Conservation (phyloP, 2,888 invertebrate genomes). For the Ypsolopha scabrella region DNA sequence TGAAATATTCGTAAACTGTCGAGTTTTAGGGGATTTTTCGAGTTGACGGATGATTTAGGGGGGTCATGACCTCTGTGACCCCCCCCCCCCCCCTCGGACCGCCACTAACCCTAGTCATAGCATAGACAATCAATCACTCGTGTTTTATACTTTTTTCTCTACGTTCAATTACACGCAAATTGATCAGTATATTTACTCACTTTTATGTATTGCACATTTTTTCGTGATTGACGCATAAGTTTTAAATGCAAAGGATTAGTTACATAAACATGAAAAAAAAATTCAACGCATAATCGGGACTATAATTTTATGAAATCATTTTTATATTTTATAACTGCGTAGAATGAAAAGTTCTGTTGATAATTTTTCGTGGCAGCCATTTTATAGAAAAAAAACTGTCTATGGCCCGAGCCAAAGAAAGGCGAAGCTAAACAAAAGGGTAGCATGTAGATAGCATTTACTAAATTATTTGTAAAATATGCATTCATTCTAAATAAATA, state of each 20-base stretch:
- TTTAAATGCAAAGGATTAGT: not conserved
- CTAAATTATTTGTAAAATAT: slow-evolving; percentile 42
- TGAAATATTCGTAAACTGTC: no score
- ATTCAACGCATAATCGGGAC: not conserved
- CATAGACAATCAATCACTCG: no score
- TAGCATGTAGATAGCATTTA: slow-evolving; percentile 65
- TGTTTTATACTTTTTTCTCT: no score
- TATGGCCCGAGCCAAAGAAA: slow-evolving; percentile 62
- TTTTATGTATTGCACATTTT: no score
- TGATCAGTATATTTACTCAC: no score
- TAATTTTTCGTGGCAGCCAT: slow-evolving; percentile 60
- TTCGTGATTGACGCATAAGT: no score
- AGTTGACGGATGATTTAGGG: no score
- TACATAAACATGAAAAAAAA: not conserved
- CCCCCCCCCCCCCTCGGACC: no score
- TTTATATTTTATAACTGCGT: slow-evolving; percentile 13
- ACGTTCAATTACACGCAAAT: no score
- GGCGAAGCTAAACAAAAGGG: slow-evolving; percentile 71
- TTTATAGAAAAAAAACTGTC: slow-evolving; percentile 56
- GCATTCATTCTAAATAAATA: slow-evolving; percentile 32
- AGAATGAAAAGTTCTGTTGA: slow-evolving; percentile 22
- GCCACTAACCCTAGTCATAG: no score
- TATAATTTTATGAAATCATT: not conserved
- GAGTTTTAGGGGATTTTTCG: no score
- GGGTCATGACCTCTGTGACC: no score